Conservation (phyloP, 2,113 vertebrate species). For the Gobiocypris rarus region DNA sequence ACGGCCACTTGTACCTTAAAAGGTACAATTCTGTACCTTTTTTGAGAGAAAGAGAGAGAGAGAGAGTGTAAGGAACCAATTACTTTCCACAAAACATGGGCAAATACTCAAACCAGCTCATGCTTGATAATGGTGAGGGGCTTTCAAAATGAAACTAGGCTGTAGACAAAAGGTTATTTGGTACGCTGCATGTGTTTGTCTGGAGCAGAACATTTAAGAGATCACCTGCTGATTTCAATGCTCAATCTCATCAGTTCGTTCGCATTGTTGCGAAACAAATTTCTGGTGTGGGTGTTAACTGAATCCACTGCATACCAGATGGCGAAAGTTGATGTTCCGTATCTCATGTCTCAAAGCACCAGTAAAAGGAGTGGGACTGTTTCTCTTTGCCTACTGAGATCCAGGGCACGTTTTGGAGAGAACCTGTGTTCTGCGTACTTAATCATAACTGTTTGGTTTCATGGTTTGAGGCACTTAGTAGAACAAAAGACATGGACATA, state of each 20-base stretch:
- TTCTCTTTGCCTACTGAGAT: background rate
- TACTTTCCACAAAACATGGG: background rate
- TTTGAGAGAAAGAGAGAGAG: too few relatives aligned
- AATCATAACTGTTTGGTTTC: background rate
- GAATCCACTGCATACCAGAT: slow-evolving; percentile 4
- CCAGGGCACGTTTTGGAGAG: background rate
- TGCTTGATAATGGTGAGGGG: background rate
- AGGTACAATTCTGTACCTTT: too few relatives aligned
- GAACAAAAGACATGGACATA: slow-evolving; percentile 1
- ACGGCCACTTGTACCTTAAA: too few relatives aligned
- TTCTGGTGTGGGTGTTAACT: slow-evolving; percentile 19
- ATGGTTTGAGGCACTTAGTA: background rate
- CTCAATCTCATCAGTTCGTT: slow-evolving; percentile 7
- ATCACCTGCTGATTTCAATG: slow-evolving; percentile 9
- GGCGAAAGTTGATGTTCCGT: slow-evolving; percentile 9
- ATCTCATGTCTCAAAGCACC: slow-evolving; percentile 22
- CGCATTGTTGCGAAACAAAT: slow-evolving; percentile 3
- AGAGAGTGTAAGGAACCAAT: background rate
- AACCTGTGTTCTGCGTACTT: background rate
- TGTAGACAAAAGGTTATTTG: background rate
- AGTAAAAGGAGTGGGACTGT: background rate
- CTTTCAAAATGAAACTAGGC: background rate
- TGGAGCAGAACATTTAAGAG: background rate
- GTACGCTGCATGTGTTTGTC: background rate
- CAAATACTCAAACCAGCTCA: background rate